Percentiles rank a stretch among this genome's conserved stretches.
Evolutionary conservation across 2,888 invertebrate species (phyloP).

Genomic region (Pheosia gnoma): DNA sequence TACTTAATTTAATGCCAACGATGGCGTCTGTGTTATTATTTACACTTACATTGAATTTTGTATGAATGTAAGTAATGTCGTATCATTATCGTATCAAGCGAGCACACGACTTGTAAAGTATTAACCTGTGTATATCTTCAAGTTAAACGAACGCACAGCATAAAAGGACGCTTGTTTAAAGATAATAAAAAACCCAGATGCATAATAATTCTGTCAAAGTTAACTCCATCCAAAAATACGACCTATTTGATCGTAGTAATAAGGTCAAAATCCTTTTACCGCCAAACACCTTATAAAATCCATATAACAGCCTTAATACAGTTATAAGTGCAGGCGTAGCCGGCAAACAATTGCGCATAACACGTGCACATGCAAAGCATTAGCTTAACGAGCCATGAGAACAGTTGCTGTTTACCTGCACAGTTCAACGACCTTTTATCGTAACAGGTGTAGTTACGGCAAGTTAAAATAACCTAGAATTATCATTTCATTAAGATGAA

Average conservation of each 20-base stretch:
- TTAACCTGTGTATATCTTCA: no score
- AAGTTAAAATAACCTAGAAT: constrained; percentile 24
- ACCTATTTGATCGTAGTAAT: neutral
- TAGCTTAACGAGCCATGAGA: constrained; percentile 15
- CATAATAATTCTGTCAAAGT: neutral
- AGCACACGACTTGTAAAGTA: no score
- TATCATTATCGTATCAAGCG: no score
- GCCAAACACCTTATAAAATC: neutral
- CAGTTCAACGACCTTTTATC: constrained; percentile 41
- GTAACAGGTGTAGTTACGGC: constrained; percentile 12
- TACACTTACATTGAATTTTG: no score
- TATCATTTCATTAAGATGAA: constrained; percentile 11
- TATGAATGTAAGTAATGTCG: no score
- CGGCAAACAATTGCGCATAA: constrained; percentile 7
- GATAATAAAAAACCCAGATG: neutral
- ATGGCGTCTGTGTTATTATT: no score
- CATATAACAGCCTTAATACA: neutral
- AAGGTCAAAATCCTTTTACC: neutral
- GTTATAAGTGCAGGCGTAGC: neutral
- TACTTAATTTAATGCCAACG: no score
- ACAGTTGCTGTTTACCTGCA: constrained; percentile 22
- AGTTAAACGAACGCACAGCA: neutral
- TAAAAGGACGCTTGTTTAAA: neutral
- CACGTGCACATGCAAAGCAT: constrained; percentile 16
- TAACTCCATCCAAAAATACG: neutral